A percentile compares a stretch with the other conserved stretches of the same genome.
phyloP scores from a whole-genome alignment of 2,888 invertebrate genomes.

The Acanthosepion lycidas region DNA sequence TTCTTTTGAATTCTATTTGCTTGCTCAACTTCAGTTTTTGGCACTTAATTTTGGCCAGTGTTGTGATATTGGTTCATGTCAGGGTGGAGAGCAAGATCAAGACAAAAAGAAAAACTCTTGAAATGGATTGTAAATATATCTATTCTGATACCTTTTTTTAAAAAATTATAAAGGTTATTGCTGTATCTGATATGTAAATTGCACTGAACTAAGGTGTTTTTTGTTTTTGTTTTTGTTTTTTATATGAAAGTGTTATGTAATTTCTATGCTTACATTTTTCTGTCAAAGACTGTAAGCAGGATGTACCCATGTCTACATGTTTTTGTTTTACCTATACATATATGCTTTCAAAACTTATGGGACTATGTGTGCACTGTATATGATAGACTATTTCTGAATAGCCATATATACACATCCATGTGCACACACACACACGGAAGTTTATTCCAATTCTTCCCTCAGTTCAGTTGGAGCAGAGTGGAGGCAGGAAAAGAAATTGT shows the following conservation, averaged over 20 bases:
- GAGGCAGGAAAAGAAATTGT: background rate
- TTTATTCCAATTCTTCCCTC: background rate
- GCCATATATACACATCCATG: background rate
- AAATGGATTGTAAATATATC: background rate
- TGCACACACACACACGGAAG: background rate
- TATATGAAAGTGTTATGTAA: background rate
- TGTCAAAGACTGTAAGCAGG: background rate
- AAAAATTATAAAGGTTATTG: background rate
- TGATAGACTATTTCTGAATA: background rate
- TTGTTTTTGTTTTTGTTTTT: background rate
- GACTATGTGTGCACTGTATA: background rate
- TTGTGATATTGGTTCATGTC: background rate
- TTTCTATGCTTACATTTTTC: background rate
- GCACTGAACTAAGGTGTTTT: background rate
- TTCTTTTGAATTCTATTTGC: background rate
- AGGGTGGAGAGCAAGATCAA: background rate
- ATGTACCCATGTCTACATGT: background rate
- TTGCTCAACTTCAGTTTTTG: background rate
- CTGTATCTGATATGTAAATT: constrained; percentile 18
- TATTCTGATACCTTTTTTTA: background rate
- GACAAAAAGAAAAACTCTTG: background rate
- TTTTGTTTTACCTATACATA: background rate
- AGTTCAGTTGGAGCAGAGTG: background rate
- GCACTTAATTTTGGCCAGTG: background rate
- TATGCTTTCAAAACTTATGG: background rate